These are phyloP conservation scores for Phalacrocorax brasilianus DNA, from an alignment of 2,113 vertebrate genomes.

Conservation along the genomic window DNA sequence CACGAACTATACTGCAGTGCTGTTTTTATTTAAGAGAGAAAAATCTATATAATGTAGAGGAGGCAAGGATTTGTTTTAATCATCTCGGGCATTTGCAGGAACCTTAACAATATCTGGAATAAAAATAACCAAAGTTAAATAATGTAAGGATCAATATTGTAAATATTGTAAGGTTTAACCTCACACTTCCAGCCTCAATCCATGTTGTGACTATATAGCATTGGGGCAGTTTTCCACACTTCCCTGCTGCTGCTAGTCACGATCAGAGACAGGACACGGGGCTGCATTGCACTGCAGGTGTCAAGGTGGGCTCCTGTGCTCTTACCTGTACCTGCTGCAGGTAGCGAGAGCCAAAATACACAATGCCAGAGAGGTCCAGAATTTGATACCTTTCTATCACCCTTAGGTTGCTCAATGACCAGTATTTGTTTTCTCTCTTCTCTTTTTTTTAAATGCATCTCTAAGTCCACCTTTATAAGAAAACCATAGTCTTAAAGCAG, in stretches of 20 bases:
- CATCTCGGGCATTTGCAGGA: not conserved
- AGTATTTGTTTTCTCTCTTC: not conserved
- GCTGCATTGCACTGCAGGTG: rapidly evolving
- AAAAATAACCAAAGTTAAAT: not conserved
- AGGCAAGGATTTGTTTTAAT: not conserved
- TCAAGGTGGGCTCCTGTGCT: not conserved
- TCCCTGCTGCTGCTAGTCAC: not conserved
- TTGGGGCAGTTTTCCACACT: not conserved
- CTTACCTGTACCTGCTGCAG: not conserved
- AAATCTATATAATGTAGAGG: not conserved
- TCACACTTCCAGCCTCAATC: not conserved
- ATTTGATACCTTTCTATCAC: not conserved
- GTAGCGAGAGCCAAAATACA: not conserved
- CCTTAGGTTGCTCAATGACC: not conserved
- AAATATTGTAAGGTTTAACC: not conserved
- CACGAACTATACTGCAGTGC: not conserved
- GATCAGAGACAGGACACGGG: not conserved
- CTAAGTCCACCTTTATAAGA: not conserved
- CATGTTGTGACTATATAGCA: not conserved
- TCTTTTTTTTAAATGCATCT: not conserved
- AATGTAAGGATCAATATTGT: not conserved
- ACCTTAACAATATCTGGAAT: not conserved
- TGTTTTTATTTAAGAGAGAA: not conserved
- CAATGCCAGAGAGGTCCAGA: not conserved
- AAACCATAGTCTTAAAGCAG: not conserved